Evolutionary conservation across 30 jellyfish, hydroid and myxozoan genomes (phyloP).

Genomic region (Chrysaora quinquecirrha): DNA sequence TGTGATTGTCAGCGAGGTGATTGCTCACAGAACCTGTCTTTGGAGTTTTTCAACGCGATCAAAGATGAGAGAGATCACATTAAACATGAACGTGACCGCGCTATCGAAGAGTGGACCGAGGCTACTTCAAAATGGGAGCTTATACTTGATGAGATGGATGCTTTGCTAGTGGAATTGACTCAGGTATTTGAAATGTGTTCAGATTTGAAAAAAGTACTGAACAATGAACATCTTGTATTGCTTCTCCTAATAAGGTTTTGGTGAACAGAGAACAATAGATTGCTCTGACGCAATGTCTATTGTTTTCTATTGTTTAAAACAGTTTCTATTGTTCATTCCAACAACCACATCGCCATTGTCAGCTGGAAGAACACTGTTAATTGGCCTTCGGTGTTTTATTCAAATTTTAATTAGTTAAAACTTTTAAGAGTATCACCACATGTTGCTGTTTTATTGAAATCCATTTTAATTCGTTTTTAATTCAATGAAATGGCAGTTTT

Average conservation of each 20-base stretch:
- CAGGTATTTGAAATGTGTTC: constrained; percentile 70
- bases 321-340: too few species aligned
- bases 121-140: constrained; percentile 85
- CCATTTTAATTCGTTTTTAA: neutral
- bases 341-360: too few species aligned
- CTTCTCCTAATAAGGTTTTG: too few species aligned
- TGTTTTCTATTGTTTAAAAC: too few species aligned
- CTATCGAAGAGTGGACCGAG: constrained; percentile 88
- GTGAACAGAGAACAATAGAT: too few species aligned
- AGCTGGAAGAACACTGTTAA: too few species aligned
- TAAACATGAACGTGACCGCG: constrained; percentile 72
- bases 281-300: too few species aligned
- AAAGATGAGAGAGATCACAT: constrained; percentile 52
- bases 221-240: too few species aligned
- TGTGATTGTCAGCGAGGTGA: constrained; percentile 8
- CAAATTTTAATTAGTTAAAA: neutral
- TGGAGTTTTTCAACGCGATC: constrained; percentile 32
- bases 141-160: constrained; percentile 82
- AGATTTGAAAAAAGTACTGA: too few species aligned
- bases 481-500: neutral
- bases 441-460: neutral
- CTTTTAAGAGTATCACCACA: neutral
- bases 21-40: constrained; percentile 6
- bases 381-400: neutral
- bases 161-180: constrained; percentile 56